Conservation (phyloP, 2,888 invertebrate species). For the Palloptera scutellata region DNA sequence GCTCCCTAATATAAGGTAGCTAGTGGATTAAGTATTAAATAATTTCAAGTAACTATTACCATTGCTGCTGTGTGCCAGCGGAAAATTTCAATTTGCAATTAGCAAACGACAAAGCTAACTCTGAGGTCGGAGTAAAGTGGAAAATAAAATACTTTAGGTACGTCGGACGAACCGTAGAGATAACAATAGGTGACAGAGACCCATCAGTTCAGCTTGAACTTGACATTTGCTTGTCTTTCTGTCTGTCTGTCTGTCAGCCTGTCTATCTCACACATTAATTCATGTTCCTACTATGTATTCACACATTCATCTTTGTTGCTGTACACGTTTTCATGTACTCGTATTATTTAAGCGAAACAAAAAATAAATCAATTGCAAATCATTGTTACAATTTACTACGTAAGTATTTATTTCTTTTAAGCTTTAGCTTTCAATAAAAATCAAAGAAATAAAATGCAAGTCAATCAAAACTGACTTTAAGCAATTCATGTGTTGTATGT, state of each 20-base stretch:
- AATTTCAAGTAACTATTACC: too few relatives aligned
- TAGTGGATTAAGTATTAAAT: too few relatives aligned
- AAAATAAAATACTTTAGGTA: too few relatives aligned
- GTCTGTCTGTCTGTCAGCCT: neutral
- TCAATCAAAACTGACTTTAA: conserved; percentile 17
- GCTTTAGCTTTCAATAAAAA: conserved; percentile 14
- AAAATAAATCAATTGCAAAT: conserved; percentile 3
- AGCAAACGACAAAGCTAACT: too few relatives aligned
- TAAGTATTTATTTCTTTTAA: neutral
- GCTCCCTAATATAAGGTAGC: too few relatives aligned
- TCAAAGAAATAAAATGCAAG: conserved; percentile 14
- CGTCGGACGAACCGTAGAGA: too few relatives aligned
- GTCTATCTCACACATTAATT: neutral
- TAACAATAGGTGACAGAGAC: too few relatives aligned
- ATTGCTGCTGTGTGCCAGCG: too few relatives aligned
- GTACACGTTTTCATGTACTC: neutral
- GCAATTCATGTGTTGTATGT: neutral
- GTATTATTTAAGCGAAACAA: conserved; percentile 10
- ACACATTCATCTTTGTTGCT: conserved; percentile 10
- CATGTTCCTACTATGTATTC: neutral
- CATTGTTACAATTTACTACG: conserved; percentile 20
- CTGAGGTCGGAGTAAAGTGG: too few relatives aligned
- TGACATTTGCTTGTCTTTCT: conserved; percentile 13
- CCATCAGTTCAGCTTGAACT: conserved; percentile 7
- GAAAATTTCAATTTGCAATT: too few relatives aligned